Evolutionary conservation across 2,113 vertebrate species (phyloP), one percentile per base, ranked within the genome.

Genomic region (Puffinus mauretanicus): DNA sequence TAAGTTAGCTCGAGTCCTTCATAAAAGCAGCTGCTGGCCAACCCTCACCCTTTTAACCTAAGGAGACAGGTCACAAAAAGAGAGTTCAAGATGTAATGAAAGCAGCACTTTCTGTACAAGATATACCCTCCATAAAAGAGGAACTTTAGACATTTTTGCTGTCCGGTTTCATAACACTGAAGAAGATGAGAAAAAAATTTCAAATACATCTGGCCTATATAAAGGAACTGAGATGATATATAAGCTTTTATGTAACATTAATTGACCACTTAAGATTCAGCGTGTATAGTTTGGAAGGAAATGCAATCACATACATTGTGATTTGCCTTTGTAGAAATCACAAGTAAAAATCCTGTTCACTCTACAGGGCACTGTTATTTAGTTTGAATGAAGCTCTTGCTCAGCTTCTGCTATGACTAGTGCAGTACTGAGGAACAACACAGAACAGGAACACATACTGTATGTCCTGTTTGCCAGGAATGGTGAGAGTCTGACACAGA

Each of bases 71-170:
- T 51, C 70, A 91, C 49, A 80, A 88, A 72, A 89, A 36, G 55
- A 60, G 58, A 38, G 62, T 80, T 94, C 34, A 62, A 76, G 71
- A 82, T 66, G 18, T 34, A 94, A 49, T 0, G 15, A 84, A 89
- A 82, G 51, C 24, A 60, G 58, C 26, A 51, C 67, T 91, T 93
- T 89, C 62, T 80, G 38, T 65, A 64, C 32, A 65, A 90, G 71
- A 80, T 73, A 75, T 1, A 75, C 16, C 2, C 49, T 81, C 11
- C 11, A 2, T 40, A 32, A 91, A 97, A 87, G 77, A 91, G 94
- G 94, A 97, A 96, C 70, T 91, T 86, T 62, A 72, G 54, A 30
- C 7, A 29, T 85, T 93, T 93, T 97, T 7, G 7, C 62, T 46
- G 22, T 70, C 42, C 46, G 27, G 49, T 85, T 93, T 90, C 52